Base-by-base conservation (phyloP, 2,797 vertebrate genomes). In the Emydoidea blandingii region DNA sequence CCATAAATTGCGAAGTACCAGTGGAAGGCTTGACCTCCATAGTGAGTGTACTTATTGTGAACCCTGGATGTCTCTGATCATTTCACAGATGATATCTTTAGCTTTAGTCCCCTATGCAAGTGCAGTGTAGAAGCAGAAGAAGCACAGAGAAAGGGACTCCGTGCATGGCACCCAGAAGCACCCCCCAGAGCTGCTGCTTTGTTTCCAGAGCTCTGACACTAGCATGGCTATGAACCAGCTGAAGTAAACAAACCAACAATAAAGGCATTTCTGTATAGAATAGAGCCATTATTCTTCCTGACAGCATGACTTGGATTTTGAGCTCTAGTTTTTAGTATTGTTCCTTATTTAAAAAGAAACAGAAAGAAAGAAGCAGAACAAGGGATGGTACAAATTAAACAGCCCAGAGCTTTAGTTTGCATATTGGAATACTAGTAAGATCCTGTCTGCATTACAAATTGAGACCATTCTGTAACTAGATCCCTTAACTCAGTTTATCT, bases 241-340 rank as follows among this genome's bases (percentile, higher is more conserved):
- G 97, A 98, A 98, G 95, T 97, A 98, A 98, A 98, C 97, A 98
- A 97, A 97, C 96, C 96, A 98, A 98, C 98, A 98, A 97, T 96
- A 85, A 89, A 92, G 93, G 95, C 96, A 96, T 98, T 97, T 98
- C 97, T 96, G 83, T 95, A 88, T 92, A 98, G 96, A 98, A 98
- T 95, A 91, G 96, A 95, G 93, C 88, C 96, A 97, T 97, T 98
- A 97, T 98, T 98, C 96, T 96, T 97, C 81, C 94, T 91, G 95
- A 95, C 92, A 97, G 94, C 94, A 96, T 96, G 95, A 93, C 97
- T 97, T 78, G 94, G 93, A 96, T 94, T 97, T 97, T 97, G 89
- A 96, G 94, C 97, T 97, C 96, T 93, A 89, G 89, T 96, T 96
- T 96, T 95, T 95, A 93, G 87, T 96, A 94, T 93, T 97, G 93